A percentile compares a stretch with the other conserved stretches of the same genome.
Evolutionary conservation across 1,140 invertebrate genomes (phyloP).

Genomic region (Triops cancriformis): DNA sequence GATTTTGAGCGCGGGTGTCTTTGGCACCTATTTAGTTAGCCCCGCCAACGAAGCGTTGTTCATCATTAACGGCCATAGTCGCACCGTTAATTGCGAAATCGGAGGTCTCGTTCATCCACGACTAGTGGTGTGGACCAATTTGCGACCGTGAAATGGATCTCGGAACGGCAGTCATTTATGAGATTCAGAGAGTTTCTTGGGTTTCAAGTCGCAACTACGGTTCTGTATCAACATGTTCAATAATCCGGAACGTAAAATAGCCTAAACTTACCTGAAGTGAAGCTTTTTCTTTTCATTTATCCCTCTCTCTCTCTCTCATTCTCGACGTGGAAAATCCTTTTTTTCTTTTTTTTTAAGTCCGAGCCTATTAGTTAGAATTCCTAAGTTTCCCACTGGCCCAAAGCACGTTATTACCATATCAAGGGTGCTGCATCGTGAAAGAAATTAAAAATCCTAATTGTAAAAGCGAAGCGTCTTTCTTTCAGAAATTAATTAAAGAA

Average conservation of each 20-base stretch:
- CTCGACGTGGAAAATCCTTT: not conserved
- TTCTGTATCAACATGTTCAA: too few species aligned
- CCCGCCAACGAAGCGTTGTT: constrained; percentile 62
- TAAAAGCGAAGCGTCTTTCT: not conserved
- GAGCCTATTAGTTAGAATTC: not conserved
- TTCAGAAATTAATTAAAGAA: not conserved
- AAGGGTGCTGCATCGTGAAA: constrained; percentile 9
- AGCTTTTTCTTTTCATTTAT: not conserved
- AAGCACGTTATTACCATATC: constrained; percentile 10
- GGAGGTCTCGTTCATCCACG: constrained; percentile 56
- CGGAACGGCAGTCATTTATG: too few species aligned
- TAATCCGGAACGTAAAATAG: not conserved
- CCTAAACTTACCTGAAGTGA: constrained; percentile 1
- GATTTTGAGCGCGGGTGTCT: constrained; percentile 59
- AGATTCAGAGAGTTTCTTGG: too few species aligned
- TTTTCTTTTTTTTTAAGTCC: not conserved
- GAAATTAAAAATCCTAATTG: not conserved
- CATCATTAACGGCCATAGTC: constrained; percentile 61
- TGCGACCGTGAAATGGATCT: constrained; percentile 17
- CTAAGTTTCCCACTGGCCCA: not conserved
- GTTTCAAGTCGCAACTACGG: too few species aligned
- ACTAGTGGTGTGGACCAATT: constrained; percentile 54
- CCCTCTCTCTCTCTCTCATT: not conserved
- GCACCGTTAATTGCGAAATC: constrained; percentile 69
- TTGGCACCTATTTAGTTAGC: constrained; percentile 66